Evolutionary conservation across 2,113 vertebrate genomes (phyloP).

Genomic region (Pelusios castaneus): DNA sequence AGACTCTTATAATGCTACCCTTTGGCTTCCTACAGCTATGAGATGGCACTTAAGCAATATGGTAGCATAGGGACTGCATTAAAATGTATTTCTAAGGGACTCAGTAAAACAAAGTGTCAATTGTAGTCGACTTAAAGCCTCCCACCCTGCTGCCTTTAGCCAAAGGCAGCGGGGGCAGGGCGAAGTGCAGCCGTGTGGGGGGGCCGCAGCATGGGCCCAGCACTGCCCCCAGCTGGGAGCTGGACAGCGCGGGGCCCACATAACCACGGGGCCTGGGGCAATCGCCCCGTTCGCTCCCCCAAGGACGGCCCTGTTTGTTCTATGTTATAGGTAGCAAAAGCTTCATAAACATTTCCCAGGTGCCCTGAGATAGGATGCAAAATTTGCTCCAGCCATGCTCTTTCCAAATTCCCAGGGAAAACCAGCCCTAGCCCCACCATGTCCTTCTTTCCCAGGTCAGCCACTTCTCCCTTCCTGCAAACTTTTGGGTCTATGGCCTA

Average conservation of each 20-base stretch:
- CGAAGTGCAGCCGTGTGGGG: no score
- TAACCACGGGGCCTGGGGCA: no score
- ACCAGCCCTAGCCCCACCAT: not conserved
- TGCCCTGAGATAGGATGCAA: no score
- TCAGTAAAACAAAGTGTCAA: rapidly evolving
- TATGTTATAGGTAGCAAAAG: not conserved
- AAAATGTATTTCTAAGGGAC: rapidly evolving
- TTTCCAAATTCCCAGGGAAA: not conserved
- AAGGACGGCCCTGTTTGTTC: not conserved
- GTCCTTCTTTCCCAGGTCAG: not conserved
- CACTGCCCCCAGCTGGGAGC: no score
- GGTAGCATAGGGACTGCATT: rapidly evolving
- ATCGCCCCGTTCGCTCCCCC: no score
- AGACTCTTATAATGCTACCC: rapidly evolving
- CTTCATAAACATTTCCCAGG: not conserved
- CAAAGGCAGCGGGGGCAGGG: no score
- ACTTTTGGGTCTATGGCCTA: not conserved
- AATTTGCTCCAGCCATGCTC: not conserved
- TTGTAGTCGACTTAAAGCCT: not conserved
- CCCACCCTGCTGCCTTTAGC: no score
- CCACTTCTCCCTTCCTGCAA: no score
- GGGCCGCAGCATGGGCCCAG: no score
- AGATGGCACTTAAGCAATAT: not conserved
- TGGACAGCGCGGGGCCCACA: no score
- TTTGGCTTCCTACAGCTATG: not conserved